These are phyloP conservation scores for Chymomyza fuscimana DNA, from an alignment of 2,888 invertebrate species.

Conservation along the genomic window DNA sequence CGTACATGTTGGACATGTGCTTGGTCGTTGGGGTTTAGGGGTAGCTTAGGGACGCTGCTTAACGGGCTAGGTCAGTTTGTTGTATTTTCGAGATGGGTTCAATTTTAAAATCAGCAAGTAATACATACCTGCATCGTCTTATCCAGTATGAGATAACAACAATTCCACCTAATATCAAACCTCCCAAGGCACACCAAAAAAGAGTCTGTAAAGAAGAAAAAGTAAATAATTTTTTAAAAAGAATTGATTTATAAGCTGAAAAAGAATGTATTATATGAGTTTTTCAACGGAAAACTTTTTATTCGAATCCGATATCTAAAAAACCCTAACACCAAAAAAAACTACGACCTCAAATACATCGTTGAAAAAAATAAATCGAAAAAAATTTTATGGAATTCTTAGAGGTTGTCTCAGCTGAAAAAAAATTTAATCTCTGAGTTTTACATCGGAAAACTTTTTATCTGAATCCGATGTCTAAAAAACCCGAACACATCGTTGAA, in stretches of 20 bases:
- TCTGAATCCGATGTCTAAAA: no score
- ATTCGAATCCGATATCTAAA: no score
- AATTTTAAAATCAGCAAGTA: neutral
- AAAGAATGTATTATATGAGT: neutral
- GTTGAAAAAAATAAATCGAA: no score
- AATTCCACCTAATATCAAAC: constrained; percentile 78
- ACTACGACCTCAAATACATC: no score
- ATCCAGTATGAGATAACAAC: constrained; percentile 80
- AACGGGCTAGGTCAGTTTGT: no score
- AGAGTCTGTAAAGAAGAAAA: constrained; percentile 71
- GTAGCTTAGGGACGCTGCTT: neutral
- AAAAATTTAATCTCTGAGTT: neutral
- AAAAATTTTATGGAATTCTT: no score
- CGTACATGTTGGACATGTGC: neutral
- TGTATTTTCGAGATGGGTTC: neutral
- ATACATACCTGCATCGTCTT: constrained; percentile 80
- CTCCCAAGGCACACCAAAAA: constrained; percentile 80
- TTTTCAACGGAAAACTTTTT: no score
- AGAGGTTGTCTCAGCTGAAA: neutral
- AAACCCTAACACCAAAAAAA: no score
- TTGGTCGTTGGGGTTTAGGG: neutral
- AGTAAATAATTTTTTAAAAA: neutral
- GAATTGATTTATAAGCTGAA: neutral
- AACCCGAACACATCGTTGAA: no score
- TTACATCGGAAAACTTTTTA: no score